phyloP scores from a whole-genome alignment of 1,140 invertebrate species.

The Amphibalanus amphitrite region DNA sequence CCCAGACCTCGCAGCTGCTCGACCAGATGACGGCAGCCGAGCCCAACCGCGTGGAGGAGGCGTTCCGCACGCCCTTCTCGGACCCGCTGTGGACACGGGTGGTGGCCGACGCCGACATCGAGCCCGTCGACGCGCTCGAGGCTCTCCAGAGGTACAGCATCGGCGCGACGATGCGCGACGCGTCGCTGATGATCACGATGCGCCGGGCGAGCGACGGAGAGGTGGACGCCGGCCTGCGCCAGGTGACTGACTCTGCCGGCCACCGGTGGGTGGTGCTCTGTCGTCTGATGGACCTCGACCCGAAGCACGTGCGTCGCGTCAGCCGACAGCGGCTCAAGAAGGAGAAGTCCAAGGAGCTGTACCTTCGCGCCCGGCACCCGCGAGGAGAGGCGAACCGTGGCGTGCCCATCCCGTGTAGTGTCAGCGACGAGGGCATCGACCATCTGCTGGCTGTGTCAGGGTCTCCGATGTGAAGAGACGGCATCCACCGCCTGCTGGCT shows the following conservation, averaged over 20 bases:
- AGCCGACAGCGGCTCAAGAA: not conserved
- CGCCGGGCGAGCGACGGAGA: constrained; percentile 7
- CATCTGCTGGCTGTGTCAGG: not conserved
- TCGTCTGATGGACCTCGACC: constrained; percentile 13
- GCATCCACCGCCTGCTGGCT: not conserved
- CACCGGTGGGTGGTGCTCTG: constrained; percentile 6
- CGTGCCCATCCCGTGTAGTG: not conserved
- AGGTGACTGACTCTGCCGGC: not conserved
- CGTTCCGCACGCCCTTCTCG: not conserved
- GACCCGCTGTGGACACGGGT: not conserved
- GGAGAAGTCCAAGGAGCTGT: not conserved
- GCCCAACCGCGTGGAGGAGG: not conserved
- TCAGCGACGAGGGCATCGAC: not conserved
- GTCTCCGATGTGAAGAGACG: not conserved
- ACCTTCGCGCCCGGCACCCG: not conserved
- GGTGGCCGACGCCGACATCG: not conserved
- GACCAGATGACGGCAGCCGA: not conserved
- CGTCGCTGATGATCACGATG: constrained; percentile 11
- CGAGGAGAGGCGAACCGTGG: not conserved
- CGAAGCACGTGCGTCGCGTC: constrained; percentile 9
- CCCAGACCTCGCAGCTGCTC: not conserved
- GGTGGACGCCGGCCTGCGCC: constrained; percentile 1
- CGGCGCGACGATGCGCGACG: constrained; percentile 10
- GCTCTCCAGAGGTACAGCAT: constrained; percentile 10
- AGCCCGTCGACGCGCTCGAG: not conserved